These are phyloP conservation scores for Paramisgurnus dabryanus DNA, from an alignment of 2,113 vertebrate species.

Conservation along the genomic window DNA sequence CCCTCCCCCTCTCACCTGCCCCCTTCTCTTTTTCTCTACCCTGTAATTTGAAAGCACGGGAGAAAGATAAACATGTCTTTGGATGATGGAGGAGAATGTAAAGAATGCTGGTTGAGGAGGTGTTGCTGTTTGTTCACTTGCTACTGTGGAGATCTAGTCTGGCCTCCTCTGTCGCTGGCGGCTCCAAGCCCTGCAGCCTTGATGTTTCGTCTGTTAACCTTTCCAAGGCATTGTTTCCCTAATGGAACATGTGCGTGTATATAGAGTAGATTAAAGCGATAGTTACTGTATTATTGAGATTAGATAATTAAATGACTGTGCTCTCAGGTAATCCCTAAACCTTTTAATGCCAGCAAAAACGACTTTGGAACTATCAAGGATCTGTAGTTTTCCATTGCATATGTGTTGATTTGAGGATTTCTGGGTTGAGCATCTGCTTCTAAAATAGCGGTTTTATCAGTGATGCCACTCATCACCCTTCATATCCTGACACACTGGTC, in stretches of 20 bases:
- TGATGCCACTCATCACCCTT: neutral
- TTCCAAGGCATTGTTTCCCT: neutral
- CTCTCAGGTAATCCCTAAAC: neutral
- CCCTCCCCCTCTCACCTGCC: conserved; percentile 35
- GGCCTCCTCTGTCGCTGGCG: neutral
- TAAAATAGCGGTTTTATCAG: conserved; percentile 36
- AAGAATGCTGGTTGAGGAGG: conserved; percentile 62
- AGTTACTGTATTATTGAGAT: neutral
- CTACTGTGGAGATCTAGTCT: conserved; percentile 21
- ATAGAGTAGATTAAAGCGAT: neutral
- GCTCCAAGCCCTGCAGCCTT: conserved; percentile 8
- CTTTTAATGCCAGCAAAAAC: neutral
- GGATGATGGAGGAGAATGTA: conserved; percentile 62
- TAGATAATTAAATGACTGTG: neutral
- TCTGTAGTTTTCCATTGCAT: neutral
- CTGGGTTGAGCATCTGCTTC: neutral
- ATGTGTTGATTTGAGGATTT: conserved; percentile 20
- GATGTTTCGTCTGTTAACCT: neutral
- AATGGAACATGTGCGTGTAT: neutral
- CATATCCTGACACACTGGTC: neutral
- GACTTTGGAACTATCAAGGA: neutral
- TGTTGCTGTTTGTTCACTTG: conserved; percentile 53
- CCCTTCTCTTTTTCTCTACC: conserved; percentile 26
- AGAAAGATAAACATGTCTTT: conserved; percentile 68
- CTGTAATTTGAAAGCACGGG: conserved; percentile 68